A percentile compares a stretch with the other conserved stretches of the same genome.
phyloP scores from a whole-genome alignment of 2,113 vertebrate genomes.

The Dasyurus viverrinus region DNA sequence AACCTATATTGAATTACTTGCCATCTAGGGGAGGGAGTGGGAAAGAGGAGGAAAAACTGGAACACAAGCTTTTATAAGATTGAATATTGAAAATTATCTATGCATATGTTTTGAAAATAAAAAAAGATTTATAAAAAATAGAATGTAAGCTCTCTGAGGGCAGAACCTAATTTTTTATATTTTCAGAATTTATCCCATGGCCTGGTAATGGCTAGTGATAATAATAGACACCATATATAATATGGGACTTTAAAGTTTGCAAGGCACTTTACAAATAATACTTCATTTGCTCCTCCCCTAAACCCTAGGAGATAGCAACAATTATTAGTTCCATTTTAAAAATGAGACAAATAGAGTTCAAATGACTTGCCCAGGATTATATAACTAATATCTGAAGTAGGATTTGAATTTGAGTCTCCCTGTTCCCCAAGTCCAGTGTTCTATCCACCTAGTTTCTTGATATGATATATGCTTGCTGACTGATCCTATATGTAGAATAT shows the following conservation, averaged over 20 bases:
- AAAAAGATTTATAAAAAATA: background rate
- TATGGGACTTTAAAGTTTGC: background rate
- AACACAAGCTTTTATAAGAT: too few species aligned
- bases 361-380: background rate
- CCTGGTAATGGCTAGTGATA: background rate
- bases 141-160: background rate
- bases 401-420: too few species aligned
- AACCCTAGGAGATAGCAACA: background rate
- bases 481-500: too few species aligned
- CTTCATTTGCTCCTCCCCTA: background rate
- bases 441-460: too few species aligned
- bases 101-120: too few species aligned
- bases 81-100: too few species aligned
- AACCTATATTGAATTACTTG: too few species aligned
- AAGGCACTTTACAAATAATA: background rate
- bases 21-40: too few species aligned
- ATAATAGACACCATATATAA: background rate
- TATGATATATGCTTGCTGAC: too few species aligned
- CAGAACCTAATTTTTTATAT: background rate
- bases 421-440: too few species aligned
- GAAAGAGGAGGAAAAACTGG: too few species aligned
- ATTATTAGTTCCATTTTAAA: background rate
- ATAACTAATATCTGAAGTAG: too few species aligned
- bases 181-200: background rate
- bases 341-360: background rate